Conservation (phyloP, 1,140 invertebrate species). For the Drosophila pseudoananassae region DNA sequence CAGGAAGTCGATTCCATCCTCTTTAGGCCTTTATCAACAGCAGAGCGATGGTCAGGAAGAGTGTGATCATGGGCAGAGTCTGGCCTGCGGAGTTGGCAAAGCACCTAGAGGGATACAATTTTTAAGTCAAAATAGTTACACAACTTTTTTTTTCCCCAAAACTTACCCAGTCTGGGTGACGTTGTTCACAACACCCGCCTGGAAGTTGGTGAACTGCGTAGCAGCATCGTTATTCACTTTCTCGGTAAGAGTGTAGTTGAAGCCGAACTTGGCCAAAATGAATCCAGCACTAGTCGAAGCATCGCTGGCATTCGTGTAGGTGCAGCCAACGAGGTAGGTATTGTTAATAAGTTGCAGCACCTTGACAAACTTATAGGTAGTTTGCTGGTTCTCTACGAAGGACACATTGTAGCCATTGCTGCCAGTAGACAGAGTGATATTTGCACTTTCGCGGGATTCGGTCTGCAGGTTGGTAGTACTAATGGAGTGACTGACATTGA, state of each 20-base stretch:
- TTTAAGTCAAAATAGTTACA: background rate
- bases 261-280: conserved; percentile 26
- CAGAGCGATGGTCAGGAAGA: conserved; percentile 52
- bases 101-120: conserved; percentile 10
- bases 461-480: conserved; percentile 11
- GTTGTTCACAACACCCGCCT: conserved; percentile 6
- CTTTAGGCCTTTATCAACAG: conserved; percentile 56
- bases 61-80: conserved; percentile 56
- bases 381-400: background rate
- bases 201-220: conserved; percentile 21
- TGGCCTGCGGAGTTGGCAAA: conserved; percentile 32
- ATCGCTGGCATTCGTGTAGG: conserved; percentile 32
- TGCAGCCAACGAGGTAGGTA: conserved; percentile 51
- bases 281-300: conserved; percentile 37
- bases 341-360: conserved; percentile 24
- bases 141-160: background rate
- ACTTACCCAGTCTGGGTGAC: conserved; percentile 49
- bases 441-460: conserved; percentile 30
- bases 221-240: conserved; percentile 35
- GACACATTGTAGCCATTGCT: conserved; percentile 52
- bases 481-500: conserved; percentile 44
- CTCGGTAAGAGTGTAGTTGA: background rate
- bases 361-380: conserved; percentile 25
- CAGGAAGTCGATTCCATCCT: conserved; percentile 2
- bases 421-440: conserved; percentile 5